A percentile compares a stretch with the other conserved stretches of the same genome.
Evolutionary conservation across 2,797 vertebrate species (phyloP).

Genomic region (Lycodopsis pacificus): DNA sequence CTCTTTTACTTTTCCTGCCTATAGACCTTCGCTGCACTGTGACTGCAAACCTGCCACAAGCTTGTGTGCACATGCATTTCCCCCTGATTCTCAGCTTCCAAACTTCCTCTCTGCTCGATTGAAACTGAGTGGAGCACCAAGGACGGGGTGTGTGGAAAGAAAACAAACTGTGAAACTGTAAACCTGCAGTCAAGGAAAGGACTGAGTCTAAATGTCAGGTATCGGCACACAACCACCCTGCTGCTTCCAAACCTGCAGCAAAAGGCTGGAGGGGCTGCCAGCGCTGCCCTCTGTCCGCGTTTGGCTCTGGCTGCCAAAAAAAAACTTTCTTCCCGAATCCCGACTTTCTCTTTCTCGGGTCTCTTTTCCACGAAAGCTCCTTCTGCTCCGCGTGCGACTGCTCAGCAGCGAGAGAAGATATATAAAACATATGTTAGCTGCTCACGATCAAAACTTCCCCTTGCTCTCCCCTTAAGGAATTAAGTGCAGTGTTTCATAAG

Average conservation of each 20-base stretch:
- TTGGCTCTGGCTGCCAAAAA: not conserved
- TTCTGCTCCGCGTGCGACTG: not conserved
- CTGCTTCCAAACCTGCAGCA: no score
- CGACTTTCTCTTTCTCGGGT: not conserved
- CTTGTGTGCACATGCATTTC: no score
- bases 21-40: not conserved
- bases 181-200: constrained; percentile 62
- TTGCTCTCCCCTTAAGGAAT: constrained; percentile 4
- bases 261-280: no score
- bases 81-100: no score
- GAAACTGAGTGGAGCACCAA: not conserved
- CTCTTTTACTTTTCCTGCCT: no score
- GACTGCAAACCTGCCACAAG: not conserved
- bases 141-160: no score
- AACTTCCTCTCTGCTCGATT: no score
- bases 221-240: no score
- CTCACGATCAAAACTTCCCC: constrained; percentile 44
- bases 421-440: constrained; percentile 52
- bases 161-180: constrained; percentile 53
- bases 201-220: no score
- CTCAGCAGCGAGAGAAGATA: constrained; percentile 10
- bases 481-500: constrained; percentile 65
- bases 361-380: constrained; percentile 2
- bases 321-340: not conserved
- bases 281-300: not conserved